phyloP scores from a whole-genome alignment of 1,140 invertebrate genomes.

The Drosophila grimshawi region DNA sequence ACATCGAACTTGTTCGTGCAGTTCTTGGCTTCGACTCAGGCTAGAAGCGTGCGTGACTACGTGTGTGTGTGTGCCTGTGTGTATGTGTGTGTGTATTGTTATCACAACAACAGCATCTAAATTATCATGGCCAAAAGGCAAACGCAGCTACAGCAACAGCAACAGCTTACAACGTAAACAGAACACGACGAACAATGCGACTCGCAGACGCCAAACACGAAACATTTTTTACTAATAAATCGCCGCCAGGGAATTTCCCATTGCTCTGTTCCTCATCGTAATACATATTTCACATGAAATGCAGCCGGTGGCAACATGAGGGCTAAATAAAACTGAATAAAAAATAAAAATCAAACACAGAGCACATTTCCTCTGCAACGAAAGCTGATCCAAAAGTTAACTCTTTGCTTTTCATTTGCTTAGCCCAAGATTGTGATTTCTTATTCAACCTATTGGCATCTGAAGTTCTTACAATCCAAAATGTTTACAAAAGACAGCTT shows the following conservation, averaged over 20 bases:
- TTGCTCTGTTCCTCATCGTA: slow-evolving; percentile 59
- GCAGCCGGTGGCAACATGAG: slow-evolving; percentile 53
- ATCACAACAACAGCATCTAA: slow-evolving; percentile 64
- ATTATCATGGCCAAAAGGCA: slow-evolving; percentile 47
- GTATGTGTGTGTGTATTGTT: slow-evolving; percentile 45
- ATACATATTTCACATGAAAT: slow-evolving; percentile 70
- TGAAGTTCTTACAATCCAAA: too few species aligned
- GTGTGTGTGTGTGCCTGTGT: slow-evolving; percentile 19
- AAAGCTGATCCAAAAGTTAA: slow-evolving; percentile 11
- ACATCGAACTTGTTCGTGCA: slow-evolving; percentile 73
- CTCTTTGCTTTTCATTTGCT: slow-evolving; percentile 9
- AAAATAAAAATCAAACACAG: not conserved
- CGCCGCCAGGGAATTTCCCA: slow-evolving; percentile 51
- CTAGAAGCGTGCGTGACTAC: slow-evolving; percentile 24
- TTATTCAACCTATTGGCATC: slow-evolving; percentile 1
- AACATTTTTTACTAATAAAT: slow-evolving; percentile 66
- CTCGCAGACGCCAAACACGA: slow-evolving; percentile 55
- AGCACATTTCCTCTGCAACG: not conserved
- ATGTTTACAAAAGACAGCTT: too few species aligned
- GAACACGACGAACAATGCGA: slow-evolving; percentile 59
- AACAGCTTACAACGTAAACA: slow-evolving; percentile 79
- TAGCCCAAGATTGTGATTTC: not conserved
- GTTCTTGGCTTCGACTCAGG: slow-evolving; percentile 17
- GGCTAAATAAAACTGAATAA: slow-evolving; percentile 4
- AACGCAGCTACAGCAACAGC: slow-evolving; percentile 36